Conservation (phyloP, 2,888 invertebrate species). For the Teinopalpus imperialis region DNA sequence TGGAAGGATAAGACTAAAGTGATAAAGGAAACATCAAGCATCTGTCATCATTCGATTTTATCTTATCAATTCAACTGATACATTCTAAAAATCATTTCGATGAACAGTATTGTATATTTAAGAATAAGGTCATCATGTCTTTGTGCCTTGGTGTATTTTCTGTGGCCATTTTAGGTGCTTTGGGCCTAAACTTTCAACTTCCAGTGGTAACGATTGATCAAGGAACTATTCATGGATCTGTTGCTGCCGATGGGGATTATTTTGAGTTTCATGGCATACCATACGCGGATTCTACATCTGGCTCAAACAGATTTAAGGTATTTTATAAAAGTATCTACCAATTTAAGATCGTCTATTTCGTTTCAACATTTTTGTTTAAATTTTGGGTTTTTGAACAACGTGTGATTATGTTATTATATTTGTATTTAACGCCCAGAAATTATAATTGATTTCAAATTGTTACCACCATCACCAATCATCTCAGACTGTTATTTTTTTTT, state of each 20-base stretch:
- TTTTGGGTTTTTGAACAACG: no score
- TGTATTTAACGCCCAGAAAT: no score
- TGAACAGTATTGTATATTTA: constrained; percentile 7
- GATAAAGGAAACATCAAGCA: constrained; percentile 13
- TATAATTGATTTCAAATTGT: no score
- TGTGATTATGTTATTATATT: no score
- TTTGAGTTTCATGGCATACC: constrained; percentile 66
- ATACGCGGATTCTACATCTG: constrained; percentile 65
- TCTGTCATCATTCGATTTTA: constrained; percentile 3
- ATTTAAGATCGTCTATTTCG: no score
- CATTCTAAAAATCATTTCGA: not conserved
- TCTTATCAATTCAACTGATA: constrained; percentile 12
- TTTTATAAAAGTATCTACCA: no score
- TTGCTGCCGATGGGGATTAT: constrained; percentile 43
- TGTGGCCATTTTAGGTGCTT: constrained; percentile 32
- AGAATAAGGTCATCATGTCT: constrained; percentile 43
- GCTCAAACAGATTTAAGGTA: constrained; percentile 65
- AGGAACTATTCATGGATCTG: constrained; percentile 55
- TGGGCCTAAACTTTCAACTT: constrained; percentile 32
- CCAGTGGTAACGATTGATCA: constrained; percentile 49
- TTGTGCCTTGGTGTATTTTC: constrained; percentile 32
- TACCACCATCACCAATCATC: no score
- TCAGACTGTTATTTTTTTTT: no score
- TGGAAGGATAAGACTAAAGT: not conserved
- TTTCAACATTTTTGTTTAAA: no score